A percentile compares a stretch with the other conserved stretches of the same genome.
Evolutionary conservation across 2,797 vertebrate genomes (phyloP).

Genomic region (Cossypha dichroa): DNA sequence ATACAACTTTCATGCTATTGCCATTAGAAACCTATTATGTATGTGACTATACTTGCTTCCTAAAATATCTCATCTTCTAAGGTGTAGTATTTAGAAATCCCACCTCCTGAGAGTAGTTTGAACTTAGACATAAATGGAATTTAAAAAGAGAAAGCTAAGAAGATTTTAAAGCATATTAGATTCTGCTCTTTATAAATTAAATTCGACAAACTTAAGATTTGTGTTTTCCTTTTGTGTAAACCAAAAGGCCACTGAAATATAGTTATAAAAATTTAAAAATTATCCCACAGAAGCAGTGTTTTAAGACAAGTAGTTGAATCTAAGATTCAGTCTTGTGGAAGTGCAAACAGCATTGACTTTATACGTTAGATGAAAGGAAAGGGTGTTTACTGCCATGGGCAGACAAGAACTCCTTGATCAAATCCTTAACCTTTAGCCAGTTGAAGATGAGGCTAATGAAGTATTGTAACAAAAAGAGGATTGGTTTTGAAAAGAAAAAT

Average conservation of each 20-base stretch:
- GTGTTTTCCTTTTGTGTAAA: not conserved
- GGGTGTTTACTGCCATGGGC: not conserved
- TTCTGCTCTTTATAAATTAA: not conserved
- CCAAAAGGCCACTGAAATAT: not conserved
- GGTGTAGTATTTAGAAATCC: not conserved
- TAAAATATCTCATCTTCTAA: not conserved
- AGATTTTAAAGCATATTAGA: not conserved
- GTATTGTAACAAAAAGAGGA: not conserved
- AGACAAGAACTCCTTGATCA: not conserved
- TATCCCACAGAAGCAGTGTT: not conserved
- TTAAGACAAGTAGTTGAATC: not conserved
- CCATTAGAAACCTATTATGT: not conserved
- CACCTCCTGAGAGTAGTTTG: not conserved
- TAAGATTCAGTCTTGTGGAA: not conserved
- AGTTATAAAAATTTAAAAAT: not conserved
- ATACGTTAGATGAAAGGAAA: not conserved
- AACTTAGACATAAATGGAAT: not conserved
- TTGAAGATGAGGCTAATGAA: not conserved
- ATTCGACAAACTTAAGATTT: not conserved
- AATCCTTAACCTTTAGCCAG: not conserved
- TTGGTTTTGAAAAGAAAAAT: not conserved
- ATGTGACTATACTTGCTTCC: not conserved
- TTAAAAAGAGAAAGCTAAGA: not conserved
- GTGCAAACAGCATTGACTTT: not conserved
- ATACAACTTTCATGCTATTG: not conserved